A percentile compares a stretch with the other conserved stretches of the same genome.
Conservation (phyloP, 2,113 vertebrate species). For the Orcinus orca region DNA sequence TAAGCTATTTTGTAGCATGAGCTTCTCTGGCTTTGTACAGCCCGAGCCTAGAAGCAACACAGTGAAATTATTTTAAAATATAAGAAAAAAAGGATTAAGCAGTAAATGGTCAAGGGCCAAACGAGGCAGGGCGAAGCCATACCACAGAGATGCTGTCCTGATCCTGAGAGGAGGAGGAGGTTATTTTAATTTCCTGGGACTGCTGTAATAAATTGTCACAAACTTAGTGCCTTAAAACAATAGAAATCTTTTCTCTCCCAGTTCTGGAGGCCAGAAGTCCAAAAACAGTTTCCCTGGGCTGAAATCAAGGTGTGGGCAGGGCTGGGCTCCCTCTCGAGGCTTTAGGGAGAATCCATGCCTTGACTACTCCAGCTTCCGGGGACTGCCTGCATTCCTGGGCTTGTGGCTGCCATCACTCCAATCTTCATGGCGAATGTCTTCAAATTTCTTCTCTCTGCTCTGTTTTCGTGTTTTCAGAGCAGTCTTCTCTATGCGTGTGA, state of each 20-base stretch:
- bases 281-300: neutral
- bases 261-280: neutral
- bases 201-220: neutral
- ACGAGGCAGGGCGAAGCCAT: neutral
- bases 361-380: neutral
- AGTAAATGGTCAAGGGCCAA: neutral
- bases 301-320: neutral
- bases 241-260: neutral
- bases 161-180: neutral
- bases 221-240: neutral
- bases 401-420: too few relatives aligned
- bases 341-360: neutral
- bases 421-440: neutral
- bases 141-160: neutral
- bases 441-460: neutral
- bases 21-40: neutral
- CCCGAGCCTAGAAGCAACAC: neutral
- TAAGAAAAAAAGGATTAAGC: neutral
- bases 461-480: neutral
- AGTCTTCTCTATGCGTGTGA: neutral
- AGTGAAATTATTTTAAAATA: neutral
- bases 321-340: neutral
- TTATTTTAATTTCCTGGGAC: neutral
- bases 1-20: neutral
- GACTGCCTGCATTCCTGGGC: neutral